These are phyloP conservation scores for Hirtodrosophila trivittata DNA, from an alignment of 2,888 invertebrate species.

Conservation along the genomic window DNA sequence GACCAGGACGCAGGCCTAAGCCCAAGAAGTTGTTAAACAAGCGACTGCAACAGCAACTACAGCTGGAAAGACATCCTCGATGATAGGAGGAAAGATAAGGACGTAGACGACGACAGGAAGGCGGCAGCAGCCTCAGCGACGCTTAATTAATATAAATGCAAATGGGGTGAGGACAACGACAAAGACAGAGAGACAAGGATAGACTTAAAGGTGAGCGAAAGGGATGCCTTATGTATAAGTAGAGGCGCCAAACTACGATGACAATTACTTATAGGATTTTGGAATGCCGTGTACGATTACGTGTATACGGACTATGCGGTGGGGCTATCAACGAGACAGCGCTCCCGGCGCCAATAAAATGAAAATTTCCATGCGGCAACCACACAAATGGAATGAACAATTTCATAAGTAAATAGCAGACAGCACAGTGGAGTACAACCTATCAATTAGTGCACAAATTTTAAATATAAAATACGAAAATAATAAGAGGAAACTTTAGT, in stretches of 20 bases:
- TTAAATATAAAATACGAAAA: too few relatives aligned
- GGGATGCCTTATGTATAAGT: too few relatives aligned
- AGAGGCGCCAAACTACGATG: slow-evolving; percentile 62
- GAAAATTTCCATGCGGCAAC: slow-evolving; percentile 74
- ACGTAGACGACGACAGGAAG: slow-evolving; percentile 69
- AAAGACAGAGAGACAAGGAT: neutral
- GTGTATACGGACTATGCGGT: too few relatives aligned
- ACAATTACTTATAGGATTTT: slow-evolving; percentile 78
- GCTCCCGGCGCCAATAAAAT: slow-evolving; percentile 78
- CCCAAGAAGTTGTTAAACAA: slow-evolving; percentile 69
- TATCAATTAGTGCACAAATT: too few relatives aligned
- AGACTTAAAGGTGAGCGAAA: neutral
- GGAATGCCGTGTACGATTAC: slow-evolving; percentile 68
- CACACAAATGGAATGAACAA: slow-evolving; percentile 66
- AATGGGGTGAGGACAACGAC: slow-evolving; percentile 39
- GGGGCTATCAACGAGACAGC: slow-evolving; percentile 59
- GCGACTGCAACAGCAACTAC: slow-evolving; percentile 62
- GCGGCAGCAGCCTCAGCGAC: slow-evolving; percentile 68
- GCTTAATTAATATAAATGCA: slow-evolving; percentile 77
- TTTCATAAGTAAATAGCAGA: slow-evolving; percentile 63
- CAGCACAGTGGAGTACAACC: slow-evolving; percentile 4
- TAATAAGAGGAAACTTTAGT: too few relatives aligned
- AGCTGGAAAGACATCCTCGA: slow-evolving; percentile 60
- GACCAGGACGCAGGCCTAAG: slow-evolving; percentile 52
- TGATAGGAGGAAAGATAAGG: slow-evolving; percentile 75